Evolutionary conservation across 1,140 invertebrate genomes (phyloP).

Genomic region (Meloidogyne hapla): DNA sequence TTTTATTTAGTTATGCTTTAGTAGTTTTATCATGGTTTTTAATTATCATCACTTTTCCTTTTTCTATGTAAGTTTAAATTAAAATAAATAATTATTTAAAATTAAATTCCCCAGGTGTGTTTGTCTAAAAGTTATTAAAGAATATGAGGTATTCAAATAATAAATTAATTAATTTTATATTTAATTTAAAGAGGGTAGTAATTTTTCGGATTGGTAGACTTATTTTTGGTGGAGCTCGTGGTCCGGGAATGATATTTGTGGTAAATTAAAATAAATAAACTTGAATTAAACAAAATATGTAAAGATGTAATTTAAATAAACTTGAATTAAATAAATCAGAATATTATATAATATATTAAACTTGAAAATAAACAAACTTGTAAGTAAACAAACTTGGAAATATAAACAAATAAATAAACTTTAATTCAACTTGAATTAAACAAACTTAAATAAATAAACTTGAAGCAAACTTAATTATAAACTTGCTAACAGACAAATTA

Average conservation of each 20-base stretch:
- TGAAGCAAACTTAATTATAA: neutral
- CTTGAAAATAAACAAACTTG: neutral
- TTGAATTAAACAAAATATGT: neutral
- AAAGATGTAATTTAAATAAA: neutral
- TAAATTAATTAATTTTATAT: slow-evolving; percentile 58
- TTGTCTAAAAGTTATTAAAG: slow-evolving; percentile 31
- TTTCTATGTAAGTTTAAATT: slow-evolving; percentile 81
- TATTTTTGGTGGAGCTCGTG: slow-evolving; percentile 62
- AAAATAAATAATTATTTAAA: slow-evolving; percentile 65
- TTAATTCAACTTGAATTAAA: neutral
- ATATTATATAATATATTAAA: neutral
- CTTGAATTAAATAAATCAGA: neutral
- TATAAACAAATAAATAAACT: neutral
- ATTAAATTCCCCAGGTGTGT: too few relatives aligned
- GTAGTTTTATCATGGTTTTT: slow-evolving; percentile 68
- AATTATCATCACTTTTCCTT: slow-evolving; percentile 76
- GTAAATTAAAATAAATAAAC: neutral
- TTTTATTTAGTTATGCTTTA: slow-evolving; percentile 48
- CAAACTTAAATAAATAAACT: neutral
- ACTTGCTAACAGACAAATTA: neutral
- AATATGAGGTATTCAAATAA: slow-evolving; percentile 46
- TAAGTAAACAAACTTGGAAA: too few relatives aligned
- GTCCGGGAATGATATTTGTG: slow-evolving; percentile 75
- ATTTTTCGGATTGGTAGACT: slow-evolving; percentile 63
- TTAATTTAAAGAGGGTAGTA: slow-evolving; percentile 59